Evolutionary conservation across 2,888 invertebrate species (phyloP).

Genomic region (Sipunculus nudus): DNA sequence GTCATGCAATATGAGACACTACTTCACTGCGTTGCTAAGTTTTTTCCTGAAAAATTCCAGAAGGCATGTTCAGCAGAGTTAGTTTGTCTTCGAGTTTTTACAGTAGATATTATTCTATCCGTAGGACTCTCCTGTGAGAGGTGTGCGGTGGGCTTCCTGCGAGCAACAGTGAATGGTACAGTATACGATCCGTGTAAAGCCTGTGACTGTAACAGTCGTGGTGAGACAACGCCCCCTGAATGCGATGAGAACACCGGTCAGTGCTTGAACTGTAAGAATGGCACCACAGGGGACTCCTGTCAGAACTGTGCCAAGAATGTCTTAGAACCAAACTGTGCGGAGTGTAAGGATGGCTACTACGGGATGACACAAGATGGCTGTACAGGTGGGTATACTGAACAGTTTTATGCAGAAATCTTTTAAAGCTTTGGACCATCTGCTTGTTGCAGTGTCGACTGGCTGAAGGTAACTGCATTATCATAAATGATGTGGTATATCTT

Average conservation of each 20-base stretch:
- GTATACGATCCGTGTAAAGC: constrained; percentile 36
- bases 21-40: too few relatives aligned
- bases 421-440: too few relatives aligned
- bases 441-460: too few relatives aligned
- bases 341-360: constrained; percentile 41
- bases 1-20: too few relatives aligned
- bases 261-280: constrained; percentile 50
- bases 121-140: constrained; percentile 47
- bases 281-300: constrained; percentile 43
- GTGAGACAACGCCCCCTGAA: constrained; percentile 30
- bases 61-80: too few relatives aligned
- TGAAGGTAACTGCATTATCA: too few relatives aligned
- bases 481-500: too few relatives aligned
- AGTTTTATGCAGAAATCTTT: too few relatives aligned
- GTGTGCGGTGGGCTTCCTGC: constrained; percentile 40
- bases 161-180: constrained; percentile 12
- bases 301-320: constrained; percentile 40
- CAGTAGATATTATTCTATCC: too few relatives aligned
- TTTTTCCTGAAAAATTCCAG: too few relatives aligned
- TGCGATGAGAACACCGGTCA: constrained; percentile 37
- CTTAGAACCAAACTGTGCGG: constrained; percentile 29
- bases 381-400: constrained; percentile 29
- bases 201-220: constrained; percentile 41
- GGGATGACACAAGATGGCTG: constrained; percentile 44
- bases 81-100: too few relatives aligned